phyloP scores from a whole-genome alignment of 2,797 vertebrate species.

The Gastrophryne carolinensis region DNA sequence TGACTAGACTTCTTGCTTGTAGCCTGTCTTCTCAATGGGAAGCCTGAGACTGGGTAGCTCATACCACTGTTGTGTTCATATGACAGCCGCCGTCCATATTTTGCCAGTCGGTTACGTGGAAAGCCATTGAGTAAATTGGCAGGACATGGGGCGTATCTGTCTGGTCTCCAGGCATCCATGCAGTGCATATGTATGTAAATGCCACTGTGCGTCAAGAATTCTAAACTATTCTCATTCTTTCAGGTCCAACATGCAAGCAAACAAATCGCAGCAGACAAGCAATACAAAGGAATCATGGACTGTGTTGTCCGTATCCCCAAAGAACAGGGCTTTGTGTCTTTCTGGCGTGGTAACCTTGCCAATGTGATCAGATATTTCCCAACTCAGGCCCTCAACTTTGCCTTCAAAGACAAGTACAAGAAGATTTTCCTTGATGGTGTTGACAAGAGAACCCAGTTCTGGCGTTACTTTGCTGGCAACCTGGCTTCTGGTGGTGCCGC shows the following conservation, averaged over 20 bases:
- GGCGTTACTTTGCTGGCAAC: conserved; percentile 91
- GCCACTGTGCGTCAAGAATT: too few species aligned
- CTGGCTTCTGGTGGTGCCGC: conserved; percentile 87
- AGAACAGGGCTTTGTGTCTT: conserved; percentile 86
- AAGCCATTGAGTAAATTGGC: too few species aligned
- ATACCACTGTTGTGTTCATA: too few species aligned
- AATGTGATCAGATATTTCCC: conserved; percentile 93
- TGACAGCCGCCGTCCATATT: too few species aligned
- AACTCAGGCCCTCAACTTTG: conserved; percentile 92
- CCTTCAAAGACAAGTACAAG: conserved; percentile 96
- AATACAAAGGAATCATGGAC: conserved; percentile 91
- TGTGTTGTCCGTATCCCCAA: conserved; percentile 86
- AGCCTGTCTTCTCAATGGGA: too few species aligned
- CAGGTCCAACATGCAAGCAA: conserved; percentile 81
- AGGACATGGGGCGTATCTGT: too few species aligned
- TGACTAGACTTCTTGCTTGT: too few species aligned
- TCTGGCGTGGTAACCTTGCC: conserved; percentile 90
- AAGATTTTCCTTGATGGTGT: conserved; percentile 86
- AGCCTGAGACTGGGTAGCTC: too few species aligned
- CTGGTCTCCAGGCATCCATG: too few species aligned
- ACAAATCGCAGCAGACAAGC: conserved; percentile 82
- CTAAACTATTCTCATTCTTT: too few species aligned
- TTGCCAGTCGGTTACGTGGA: too few species aligned
- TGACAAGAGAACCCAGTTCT: conserved; percentile 87
- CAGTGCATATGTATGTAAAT: too few species aligned